phyloP scores from a whole-genome alignment of 2,888 invertebrate genomes.

The Drosophila cracens region DNA sequence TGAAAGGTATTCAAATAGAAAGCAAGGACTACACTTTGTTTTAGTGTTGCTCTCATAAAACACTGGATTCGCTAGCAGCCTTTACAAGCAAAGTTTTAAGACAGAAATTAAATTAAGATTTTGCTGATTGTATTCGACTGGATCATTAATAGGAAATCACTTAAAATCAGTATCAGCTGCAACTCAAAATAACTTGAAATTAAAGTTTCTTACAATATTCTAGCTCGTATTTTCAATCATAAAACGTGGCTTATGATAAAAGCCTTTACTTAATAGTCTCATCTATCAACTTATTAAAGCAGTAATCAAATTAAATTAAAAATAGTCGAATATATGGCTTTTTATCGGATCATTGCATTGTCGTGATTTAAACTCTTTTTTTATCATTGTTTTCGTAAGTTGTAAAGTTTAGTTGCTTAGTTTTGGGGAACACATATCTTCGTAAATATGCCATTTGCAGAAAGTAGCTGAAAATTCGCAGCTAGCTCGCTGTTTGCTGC shows the following conservation, averaged over 20 bases:
- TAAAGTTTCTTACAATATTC: background rate
- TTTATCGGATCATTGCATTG: background rate
- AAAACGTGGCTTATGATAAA: background rate
- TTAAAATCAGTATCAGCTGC: background rate
- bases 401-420: conserved; percentile 41
- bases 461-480: conserved; percentile 53
- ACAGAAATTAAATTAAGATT: background rate
- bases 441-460: conserved; percentile 20
- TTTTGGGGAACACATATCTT: conserved; percentile 25
- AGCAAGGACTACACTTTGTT: no score
- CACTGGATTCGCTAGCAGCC: background rate
- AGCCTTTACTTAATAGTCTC: background rate
- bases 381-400: conserved; percentile 40
- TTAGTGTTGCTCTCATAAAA: background rate
- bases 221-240: background rate
- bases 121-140: background rate
- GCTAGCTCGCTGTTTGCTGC: conserved; percentile 16
- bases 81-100: background rate
- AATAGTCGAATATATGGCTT: background rate
- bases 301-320: background rate
- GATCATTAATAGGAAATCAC: background rate
- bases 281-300: background rate
- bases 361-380: background rate
- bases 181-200: background rate
- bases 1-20: background rate